Evolutionary conservation across 2,797 vertebrate species (phyloP).

Genomic region (Acomys russatus): DNA sequence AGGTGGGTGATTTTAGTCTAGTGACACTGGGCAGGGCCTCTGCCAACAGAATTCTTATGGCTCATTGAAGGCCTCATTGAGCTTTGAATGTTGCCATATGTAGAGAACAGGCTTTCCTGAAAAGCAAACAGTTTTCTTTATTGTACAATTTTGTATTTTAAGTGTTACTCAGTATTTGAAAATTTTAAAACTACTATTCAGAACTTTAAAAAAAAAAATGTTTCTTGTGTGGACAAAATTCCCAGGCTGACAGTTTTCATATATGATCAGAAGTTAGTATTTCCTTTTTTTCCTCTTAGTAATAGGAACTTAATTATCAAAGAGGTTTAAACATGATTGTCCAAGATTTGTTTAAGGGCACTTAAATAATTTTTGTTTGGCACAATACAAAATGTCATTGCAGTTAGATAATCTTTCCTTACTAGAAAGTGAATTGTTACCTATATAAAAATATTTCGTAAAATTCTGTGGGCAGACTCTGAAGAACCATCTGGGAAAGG

Average conservation of each 20-base stretch:
- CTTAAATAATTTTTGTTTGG: conserved; percentile 54
- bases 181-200: not conserved
- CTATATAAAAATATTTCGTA: conserved; percentile 22
- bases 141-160: conserved; percentile 58
- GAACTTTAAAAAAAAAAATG: conserved; percentile 52
- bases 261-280: not conserved
- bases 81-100: not conserved
- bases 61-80: not conserved
- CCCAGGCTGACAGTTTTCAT: not conserved
- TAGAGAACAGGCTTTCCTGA: conserved; percentile 41
- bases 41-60: not conserved
- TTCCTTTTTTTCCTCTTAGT: conserved; percentile 12
- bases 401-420: conserved; percentile 19
- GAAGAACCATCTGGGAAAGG: not conserved
- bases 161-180: conserved; percentile 44
- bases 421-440: not conserved
- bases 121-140: conserved; percentile 51
- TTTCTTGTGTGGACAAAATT: not conserved
- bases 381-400: conserved; percentile 10
- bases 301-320: conserved; percentile 30
- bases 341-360: not conserved
- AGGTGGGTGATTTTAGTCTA: not conserved
- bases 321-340: conserved; percentile 46
- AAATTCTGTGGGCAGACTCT: not conserved
- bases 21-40: not conserved